Percentiles rank a stretch among this genome's conserved stretches.
These are phyloP conservation scores for Ceyx erithaca DNA, from an alignment of 2,797 vertebrate genomes.

Conservation along the genomic window DNA sequence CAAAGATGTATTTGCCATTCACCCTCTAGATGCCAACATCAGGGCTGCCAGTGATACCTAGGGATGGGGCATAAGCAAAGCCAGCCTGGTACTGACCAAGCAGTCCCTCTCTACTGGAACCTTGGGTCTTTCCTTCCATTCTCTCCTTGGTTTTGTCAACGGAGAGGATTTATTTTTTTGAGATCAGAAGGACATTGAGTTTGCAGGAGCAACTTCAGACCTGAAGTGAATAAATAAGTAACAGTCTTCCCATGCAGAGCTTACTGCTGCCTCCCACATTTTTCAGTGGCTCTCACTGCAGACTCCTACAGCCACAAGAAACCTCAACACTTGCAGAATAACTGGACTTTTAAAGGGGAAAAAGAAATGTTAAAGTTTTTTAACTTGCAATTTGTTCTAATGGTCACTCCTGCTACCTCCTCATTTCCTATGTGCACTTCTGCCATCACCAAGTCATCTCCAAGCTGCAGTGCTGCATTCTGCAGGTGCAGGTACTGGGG, in stretches of 20 bases:
- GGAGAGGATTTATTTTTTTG: background rate
- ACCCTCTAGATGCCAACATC: background rate
- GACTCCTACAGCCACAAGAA: background rate
- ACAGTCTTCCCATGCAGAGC: background rate
- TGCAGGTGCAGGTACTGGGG: background rate
- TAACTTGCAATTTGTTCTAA: background rate
- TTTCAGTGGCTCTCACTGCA: background rate
- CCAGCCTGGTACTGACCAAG: background rate
- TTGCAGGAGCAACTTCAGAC: background rate
- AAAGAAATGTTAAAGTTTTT: background rate
- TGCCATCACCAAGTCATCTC: background rate
- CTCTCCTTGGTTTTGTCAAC: background rate
- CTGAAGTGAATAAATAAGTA: background rate
- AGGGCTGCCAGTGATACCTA: background rate
- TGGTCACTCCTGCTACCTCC: background rate
- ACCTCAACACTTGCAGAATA: background rate
- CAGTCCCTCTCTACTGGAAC: background rate
- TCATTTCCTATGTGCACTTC: accelerated
- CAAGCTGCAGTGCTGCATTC: background rate
- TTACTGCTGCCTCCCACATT: background rate
- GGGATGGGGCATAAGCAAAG: background rate
- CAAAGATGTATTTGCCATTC: background rate
- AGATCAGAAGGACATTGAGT: background rate
- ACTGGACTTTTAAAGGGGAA: background rate
- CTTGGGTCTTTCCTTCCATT: background rate